phyloP scores from a whole-genome alignment of 2,797 vertebrate species.

The Peromyscus eremicus region DNA sequence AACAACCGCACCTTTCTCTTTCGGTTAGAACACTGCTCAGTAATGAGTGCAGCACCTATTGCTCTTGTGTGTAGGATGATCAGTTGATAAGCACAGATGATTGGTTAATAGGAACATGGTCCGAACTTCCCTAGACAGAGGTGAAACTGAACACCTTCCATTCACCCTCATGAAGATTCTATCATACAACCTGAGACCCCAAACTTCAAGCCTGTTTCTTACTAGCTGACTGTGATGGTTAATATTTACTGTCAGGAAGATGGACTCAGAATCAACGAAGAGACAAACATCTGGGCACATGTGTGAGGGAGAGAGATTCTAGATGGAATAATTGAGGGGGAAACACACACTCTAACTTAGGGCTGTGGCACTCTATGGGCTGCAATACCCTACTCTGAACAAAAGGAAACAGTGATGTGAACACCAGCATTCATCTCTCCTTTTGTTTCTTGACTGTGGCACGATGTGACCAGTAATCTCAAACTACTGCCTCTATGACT shows the following conservation, averaged over 20 bases:
- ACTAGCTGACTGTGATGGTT: not conserved
- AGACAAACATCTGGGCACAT: not conserved
- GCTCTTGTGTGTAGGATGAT: not conserved
- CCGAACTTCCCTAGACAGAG: not conserved
- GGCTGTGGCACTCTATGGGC: not conserved
- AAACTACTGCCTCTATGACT: not conserved
- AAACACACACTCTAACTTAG: not conserved
- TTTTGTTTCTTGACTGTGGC: not conserved
- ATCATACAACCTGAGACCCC: not conserved
- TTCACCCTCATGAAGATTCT: not conserved
- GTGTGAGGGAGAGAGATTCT: not conserved
- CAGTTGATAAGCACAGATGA: too few species aligned
- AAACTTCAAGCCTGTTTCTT: not conserved
- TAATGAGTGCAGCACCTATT: not conserved
- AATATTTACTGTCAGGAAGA: not conserved
- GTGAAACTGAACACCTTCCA: not conserved
- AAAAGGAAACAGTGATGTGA: not conserved
- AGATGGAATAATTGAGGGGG: not conserved
- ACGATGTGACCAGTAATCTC: not conserved
- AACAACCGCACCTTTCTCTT: accelerated
- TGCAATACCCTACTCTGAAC: not conserved
- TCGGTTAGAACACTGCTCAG: not conserved
- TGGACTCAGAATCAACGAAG: not conserved
- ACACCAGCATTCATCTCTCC: not conserved
- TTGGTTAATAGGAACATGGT: not conserved